phyloP scores from a whole-genome alignment of 2,113 vertebrate genomes.

The Microtus oregoni region DNA sequence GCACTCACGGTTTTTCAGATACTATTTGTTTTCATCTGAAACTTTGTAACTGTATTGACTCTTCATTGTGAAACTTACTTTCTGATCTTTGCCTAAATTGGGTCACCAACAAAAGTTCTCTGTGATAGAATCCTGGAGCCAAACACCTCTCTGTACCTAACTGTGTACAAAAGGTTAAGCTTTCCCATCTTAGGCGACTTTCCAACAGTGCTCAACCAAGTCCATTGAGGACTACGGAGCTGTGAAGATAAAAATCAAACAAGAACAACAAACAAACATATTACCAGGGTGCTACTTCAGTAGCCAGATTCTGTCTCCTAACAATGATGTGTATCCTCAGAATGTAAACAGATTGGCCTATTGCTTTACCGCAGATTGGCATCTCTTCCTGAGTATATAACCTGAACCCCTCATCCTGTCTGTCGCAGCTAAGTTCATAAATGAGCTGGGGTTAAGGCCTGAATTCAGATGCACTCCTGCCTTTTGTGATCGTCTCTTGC shows the following conservation, averaged over 20 bases:
- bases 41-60: background rate
- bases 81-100: conserved; percentile 78
- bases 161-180: conserved; percentile 88
- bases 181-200: conserved; percentile 88
- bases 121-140: conserved; percentile 84
- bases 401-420: background rate
- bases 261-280: conserved; percentile 86
- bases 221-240: conserved; percentile 80
- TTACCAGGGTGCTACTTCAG: conserved; percentile 81
- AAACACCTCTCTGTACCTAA: conserved; percentile 85
- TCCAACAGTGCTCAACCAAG: conserved; percentile 87
- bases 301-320: background rate
- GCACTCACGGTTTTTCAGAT: background rate
- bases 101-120: conserved; percentile 87
- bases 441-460: background rate
- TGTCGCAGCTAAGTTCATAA: background rate
- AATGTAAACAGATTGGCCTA: background rate
- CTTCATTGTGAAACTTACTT: background rate
- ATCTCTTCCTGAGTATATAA: background rate
- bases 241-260: conserved; percentile 92
- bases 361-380: background rate
- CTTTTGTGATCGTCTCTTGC: background rate
- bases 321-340: background rate
- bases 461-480: background rate
- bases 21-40: background rate